Percentiles rank a stretch among this genome's conserved stretches.
phyloP scores from a whole-genome alignment of 2,888 invertebrate genomes.

The Dolichopus griseipennis region DNA sequence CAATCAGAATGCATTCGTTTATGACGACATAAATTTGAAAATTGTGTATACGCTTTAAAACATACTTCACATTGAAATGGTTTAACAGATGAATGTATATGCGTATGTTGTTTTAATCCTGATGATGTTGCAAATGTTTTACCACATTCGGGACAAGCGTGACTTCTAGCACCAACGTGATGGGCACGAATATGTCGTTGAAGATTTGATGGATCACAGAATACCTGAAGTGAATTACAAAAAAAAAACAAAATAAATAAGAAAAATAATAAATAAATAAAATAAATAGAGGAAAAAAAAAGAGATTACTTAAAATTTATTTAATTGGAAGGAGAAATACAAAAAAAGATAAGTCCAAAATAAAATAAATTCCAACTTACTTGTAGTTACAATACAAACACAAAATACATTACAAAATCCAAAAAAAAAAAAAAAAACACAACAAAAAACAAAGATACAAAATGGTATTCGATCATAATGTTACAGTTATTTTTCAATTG shows the following conservation, averaged over 20 bases:
- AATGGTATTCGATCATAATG: not conserved
- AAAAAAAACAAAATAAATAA: slow-evolving; percentile 30
- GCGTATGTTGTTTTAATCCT: slow-evolving; percentile 97
- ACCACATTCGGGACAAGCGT: slow-evolving; percentile 97
- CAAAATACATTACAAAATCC: too few species aligned
- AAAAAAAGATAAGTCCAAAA: not conserved
- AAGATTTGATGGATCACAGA: slow-evolving; percentile 92
- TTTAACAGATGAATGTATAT: slow-evolving; percentile 97
- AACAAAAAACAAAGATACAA: not conserved
- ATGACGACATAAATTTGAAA: slow-evolving; percentile 98
- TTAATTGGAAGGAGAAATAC: slow-evolving; percentile 7
- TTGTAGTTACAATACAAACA: too few species aligned
- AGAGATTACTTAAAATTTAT: slow-evolving; percentile 3
- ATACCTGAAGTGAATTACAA: slow-evolving; percentile 59
- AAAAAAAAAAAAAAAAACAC: too few species aligned
- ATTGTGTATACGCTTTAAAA: slow-evolving; percentile 97
- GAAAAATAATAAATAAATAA: too few species aligned
- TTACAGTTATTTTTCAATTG: not conserved
- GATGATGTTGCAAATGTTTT: slow-evolving; percentile 97
- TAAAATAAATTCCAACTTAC: not conserved
- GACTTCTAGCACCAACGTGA: slow-evolving; percentile 91
- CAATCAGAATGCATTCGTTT: slow-evolving; percentile 98
- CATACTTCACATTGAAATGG: slow-evolving; percentile 96
- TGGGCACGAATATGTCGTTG: slow-evolving; percentile 93
- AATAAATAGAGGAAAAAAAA: too few species aligned